phyloP scores from a whole-genome alignment of 2,888 invertebrate genomes.

The Cephalotes varians region DNA sequence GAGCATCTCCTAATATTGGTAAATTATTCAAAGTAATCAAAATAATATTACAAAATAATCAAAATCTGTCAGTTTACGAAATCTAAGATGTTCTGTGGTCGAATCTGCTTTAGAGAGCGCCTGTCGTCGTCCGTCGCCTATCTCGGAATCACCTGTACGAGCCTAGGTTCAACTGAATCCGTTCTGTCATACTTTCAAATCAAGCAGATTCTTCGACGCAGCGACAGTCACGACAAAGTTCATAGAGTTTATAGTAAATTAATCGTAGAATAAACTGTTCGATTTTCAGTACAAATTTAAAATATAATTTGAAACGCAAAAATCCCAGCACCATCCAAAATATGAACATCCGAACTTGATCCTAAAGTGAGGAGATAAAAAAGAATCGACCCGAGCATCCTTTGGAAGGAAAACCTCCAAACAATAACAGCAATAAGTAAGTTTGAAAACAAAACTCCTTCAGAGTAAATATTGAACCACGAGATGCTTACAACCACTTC shows the following conservation, averaged over 20 bases:
- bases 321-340: neutral
- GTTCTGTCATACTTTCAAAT: conserved; percentile 13
- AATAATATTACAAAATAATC: neutral
- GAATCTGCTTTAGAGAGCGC: neutral
- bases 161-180: neutral
- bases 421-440: neutral
- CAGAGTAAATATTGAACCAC: neutral
- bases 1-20: neutral
- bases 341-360: neutral
- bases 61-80: neutral
- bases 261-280: neutral
- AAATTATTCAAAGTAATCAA: neutral
- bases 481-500: neutral
- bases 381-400: neutral
- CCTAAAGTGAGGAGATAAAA: neutral
- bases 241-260: neutral
- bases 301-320: neutral
- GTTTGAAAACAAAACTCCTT: neutral
- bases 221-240: neutral
- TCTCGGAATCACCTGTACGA: neutral
- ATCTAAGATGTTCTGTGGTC: neutral
- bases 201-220: neutral
- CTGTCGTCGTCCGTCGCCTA: neutral
- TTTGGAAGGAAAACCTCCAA: neutral
- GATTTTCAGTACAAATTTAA: neutral